phyloP scores from a whole-genome alignment of 1,140 invertebrate species.

The Berghia stephanieae region DNA sequence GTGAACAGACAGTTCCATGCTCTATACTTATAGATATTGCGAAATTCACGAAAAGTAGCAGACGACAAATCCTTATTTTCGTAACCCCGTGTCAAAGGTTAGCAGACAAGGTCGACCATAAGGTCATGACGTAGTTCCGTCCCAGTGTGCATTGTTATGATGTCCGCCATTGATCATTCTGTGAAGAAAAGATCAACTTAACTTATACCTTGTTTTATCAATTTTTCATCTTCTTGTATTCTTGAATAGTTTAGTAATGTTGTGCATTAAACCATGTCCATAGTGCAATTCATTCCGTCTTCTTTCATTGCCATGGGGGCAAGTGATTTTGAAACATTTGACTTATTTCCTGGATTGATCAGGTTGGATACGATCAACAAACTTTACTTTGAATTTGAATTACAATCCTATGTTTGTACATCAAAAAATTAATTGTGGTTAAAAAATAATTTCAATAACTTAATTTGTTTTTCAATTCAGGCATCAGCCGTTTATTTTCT shows the following conservation, averaged over 20 bases:
- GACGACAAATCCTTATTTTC: not conserved
- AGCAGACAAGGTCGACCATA: conserved; percentile 36
- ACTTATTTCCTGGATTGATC: conserved; percentile 24
- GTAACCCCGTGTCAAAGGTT: conserved; percentile 37
- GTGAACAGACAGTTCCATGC: no score
- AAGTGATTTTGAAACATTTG: not conserved
- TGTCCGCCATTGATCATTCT: conserved; percentile 41
- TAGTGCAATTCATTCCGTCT: conserved; percentile 1
- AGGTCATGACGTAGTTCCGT: conserved; percentile 49
- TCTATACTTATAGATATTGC: no score
- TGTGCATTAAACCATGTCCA: not conserved
- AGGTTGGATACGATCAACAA: no score
- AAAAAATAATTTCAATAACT: no score
- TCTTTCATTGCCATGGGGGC: conserved; percentile 9
- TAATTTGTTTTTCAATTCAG: no score
- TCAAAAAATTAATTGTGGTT: no score
- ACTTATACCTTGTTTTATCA: conserved; percentile 25
- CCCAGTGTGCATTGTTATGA: conserved; percentile 43
- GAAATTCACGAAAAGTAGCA: no score
- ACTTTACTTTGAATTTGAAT: no score
- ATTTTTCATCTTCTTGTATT: not conserved
- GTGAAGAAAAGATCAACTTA: not conserved
- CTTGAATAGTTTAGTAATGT: conserved; percentile 5
- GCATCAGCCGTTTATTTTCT: no score
- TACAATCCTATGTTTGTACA: no score